A percentile compares a stretch with the other conserved stretches of the same genome.
phyloP scores from a whole-genome alignment of 2,888 invertebrate species.

The Dorcus parallelipipedus region DNA sequence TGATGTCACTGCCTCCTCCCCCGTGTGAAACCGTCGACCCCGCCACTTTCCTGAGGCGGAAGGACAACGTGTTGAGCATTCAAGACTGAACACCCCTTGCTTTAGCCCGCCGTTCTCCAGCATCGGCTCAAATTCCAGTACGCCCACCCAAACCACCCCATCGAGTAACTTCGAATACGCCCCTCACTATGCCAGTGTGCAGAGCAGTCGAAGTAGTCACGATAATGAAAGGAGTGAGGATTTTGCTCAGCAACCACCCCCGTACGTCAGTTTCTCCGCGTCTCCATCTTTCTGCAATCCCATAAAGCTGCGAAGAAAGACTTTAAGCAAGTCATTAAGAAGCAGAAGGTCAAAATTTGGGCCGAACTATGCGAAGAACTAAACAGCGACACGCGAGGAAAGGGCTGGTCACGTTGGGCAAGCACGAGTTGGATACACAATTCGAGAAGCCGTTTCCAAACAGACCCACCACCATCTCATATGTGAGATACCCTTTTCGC shows the following conservation, averaged over 20 bases:
- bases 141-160: constrained; percentile 41
- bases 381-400: no score
- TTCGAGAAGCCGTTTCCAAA: no score
- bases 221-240: background rate
- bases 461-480: no score
- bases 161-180: constrained; percentile 40
- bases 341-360: no score
- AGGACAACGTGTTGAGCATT: constrained; percentile 47
- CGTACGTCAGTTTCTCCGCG: constrained; percentile 44
- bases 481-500: no score
- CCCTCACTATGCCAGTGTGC: constrained; percentile 16
- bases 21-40: no score
- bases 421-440: no score
- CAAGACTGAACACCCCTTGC: constrained; percentile 43
- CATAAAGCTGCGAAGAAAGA: no score
- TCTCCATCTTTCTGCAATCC: constrained; percentile 20
- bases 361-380: no score
- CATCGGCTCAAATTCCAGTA: constrained; percentile 43
- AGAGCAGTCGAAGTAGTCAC: background rate
- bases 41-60: constrained; percentile 48
- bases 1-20: constrained; percentile 66
- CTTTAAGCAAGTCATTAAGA: no score
- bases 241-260: constrained; percentile 38
- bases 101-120: constrained; percentile 42
- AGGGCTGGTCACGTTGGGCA: no score